These are phyloP conservation scores for Crotalus helleri DNA, from an alignment of 2,113 vertebrate species.

Conservation along the genomic window DNA sequence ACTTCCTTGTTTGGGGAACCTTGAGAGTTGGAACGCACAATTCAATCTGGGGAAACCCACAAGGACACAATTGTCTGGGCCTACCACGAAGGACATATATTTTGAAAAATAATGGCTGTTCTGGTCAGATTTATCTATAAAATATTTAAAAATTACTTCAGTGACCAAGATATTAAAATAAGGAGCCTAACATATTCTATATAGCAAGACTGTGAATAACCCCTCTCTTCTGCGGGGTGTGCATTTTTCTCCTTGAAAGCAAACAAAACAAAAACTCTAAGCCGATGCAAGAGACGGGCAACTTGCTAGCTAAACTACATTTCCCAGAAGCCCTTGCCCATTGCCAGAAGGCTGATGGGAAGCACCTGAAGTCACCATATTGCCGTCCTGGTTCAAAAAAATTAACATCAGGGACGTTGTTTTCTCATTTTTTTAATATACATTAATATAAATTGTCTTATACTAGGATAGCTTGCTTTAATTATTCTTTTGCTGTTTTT, in stretches of 20 bases:
- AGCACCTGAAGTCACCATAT: background rate
- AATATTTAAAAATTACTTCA: constrained; percentile 14
- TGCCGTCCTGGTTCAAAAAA: background rate
- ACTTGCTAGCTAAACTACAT: background rate
- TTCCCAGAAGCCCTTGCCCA: background rate
- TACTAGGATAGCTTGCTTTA: background rate
- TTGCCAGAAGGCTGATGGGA: background rate
- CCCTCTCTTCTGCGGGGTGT: background rate
- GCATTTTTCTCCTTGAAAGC: background rate
- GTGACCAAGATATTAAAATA: constrained; percentile 33
- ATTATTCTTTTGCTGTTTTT: background rate
- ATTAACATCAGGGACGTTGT: background rate
- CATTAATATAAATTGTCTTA: background rate
- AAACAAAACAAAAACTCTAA: background rate
- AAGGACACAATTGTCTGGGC: background rate
- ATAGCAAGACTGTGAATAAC: constrained; percentile 5
- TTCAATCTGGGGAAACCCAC: constrained; percentile 4
- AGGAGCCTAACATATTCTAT: background rate
- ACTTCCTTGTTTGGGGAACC: background rate
- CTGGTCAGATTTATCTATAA: constrained; percentile 12
- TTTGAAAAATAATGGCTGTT: background rate
- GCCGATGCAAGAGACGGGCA: background rate
- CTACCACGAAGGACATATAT: background rate
- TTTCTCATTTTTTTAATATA: background rate
- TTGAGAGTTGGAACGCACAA: background rate